Base-by-base conservation (phyloP, 2,797 vertebrate genomes). In the Leontocebus nigricollis region DNA sequence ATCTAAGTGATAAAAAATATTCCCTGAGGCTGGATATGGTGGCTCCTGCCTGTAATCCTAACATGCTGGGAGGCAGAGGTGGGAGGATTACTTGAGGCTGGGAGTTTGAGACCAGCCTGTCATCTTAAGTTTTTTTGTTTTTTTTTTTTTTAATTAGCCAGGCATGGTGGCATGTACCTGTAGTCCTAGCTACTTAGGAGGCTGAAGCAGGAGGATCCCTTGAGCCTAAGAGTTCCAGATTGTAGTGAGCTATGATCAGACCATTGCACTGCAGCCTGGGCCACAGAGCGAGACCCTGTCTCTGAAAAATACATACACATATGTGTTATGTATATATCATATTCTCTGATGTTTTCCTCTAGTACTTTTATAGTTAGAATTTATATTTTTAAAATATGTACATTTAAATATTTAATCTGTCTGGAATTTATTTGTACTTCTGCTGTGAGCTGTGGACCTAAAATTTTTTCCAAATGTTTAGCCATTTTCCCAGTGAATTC, bases 391-490 rank as follows among this genome's bases (percentile, higher is more conserved):
- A 20, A 84, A 93, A 64, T 41, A 36, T 83, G 14, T 77, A 22
- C 77, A 48, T 89, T 86, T 85, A 87, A 15, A 77, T 95, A 26
- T 93, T 88, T 83, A 79, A 77, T 94, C 36, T 15, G 75, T 75
- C 39, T 87, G 30, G 9, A 64, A 72, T 95, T 79, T 90, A 52
- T 82, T 90, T 87, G 41, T 88, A 44, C 27, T 50, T 96, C 64
- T 2, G 20, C 5, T 86, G 5, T 95, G 36, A 76, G 30, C 57
- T 90, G 44, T 84, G 50, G 27, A 70, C 17, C 10, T 89, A 87
- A 76, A 11, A 80, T 75, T 94, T 94, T 85, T 72, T 44, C 14
- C 22, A 85, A 57, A 44, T 84, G 50, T 44, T 95, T 96, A 86
- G 20, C 46, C 70, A 87, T 96, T 93, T 93, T 46, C 26, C 26